Conservation (phyloP, 2,888 invertebrate species). For the Drosophila prostipennis region DNA sequence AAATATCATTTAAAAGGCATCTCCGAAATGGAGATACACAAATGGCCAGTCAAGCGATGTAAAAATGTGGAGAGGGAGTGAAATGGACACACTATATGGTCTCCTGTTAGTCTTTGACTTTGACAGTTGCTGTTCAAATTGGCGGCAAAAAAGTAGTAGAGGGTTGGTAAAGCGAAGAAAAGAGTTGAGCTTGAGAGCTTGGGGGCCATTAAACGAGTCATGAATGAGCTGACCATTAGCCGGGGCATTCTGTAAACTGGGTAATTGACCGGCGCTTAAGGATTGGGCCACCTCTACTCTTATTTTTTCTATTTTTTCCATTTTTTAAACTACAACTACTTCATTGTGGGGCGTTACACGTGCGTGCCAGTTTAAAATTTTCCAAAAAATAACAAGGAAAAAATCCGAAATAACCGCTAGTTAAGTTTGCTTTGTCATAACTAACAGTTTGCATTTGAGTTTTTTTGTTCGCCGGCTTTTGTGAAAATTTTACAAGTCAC, state of each 20-base stretch:
- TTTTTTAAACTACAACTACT: not conserved
- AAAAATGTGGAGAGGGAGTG: conserved; percentile 8
- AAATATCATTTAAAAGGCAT: conserved; percentile 39
- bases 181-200: conserved; percentile 12
- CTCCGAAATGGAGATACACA: conserved; percentile 18
- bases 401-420: conserved; percentile 39
- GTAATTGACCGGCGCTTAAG: conserved; percentile 41
- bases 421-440: conserved; percentile 58
- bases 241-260: conserved; percentile 46
- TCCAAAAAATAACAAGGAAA: conserved; percentile 6
- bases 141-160: conserved; percentile 28
- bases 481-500: conserved; percentile 67
- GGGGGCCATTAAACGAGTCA: conserved; percentile 44
- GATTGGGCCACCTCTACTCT: conserved; percentile 23
- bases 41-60: conserved; percentile 31
- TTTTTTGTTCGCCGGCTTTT: conserved; percentile 30
- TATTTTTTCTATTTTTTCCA: not conserved
- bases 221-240: conserved; percentile 60
- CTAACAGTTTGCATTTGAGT: conserved; percentile 46
- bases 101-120: conserved; percentile 69
- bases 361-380: conserved; percentile 47
- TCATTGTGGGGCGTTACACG: conserved; percentile 61
- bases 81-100: conserved; percentile 19
- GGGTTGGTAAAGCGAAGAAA: conserved; percentile 10
- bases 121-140: conserved; percentile 47